Percentiles rank a stretch among this genome's conserved stretches.
Conservation (phyloP, 2,113 vertebrate species). For the Neofelis nebulosa region DNA sequence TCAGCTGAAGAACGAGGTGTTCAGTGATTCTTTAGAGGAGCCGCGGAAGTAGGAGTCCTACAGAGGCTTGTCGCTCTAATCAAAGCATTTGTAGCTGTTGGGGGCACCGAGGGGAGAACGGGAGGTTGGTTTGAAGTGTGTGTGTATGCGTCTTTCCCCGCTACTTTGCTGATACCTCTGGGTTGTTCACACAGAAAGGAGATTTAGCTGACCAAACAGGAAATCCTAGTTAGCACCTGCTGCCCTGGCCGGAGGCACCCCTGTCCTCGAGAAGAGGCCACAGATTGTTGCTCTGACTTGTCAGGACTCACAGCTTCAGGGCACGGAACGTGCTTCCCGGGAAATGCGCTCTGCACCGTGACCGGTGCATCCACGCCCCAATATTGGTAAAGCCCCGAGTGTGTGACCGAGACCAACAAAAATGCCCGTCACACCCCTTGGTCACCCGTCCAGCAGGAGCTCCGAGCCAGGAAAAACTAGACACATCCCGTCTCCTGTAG, state of each 20-base stretch:
- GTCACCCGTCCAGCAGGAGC: not conserved
- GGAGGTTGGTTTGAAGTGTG: not conserved
- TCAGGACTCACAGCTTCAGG: not conserved
- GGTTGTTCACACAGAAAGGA: not conserved
- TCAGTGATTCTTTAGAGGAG: not conserved
- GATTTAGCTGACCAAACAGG: not conserved
- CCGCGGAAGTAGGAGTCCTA: not conserved
- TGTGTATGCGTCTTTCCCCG: not conserved
- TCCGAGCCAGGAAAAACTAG: not conserved
- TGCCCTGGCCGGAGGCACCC: not conserved
- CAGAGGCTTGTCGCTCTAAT: not conserved
- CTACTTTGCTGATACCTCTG: not conserved
- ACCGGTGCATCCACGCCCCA: not conserved
- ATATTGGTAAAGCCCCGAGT: not conserved
- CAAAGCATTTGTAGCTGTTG: not conserved
- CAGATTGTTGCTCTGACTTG: not conserved
- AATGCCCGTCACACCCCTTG: not conserved
- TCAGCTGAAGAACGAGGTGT: not conserved
- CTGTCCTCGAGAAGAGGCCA: not conserved
- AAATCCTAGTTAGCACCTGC: not conserved
- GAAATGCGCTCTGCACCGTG: not conserved
- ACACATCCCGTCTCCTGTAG: fast-evolving
- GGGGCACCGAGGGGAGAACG: not conserved
- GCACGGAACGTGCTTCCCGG: fast-evolving
- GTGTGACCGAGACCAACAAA: not conserved